A percentile compares a stretch with the other conserved stretches of the same genome.
Conservation (phyloP, 2,888 invertebrate genomes). For the Cybosia mesomella region DNA sequence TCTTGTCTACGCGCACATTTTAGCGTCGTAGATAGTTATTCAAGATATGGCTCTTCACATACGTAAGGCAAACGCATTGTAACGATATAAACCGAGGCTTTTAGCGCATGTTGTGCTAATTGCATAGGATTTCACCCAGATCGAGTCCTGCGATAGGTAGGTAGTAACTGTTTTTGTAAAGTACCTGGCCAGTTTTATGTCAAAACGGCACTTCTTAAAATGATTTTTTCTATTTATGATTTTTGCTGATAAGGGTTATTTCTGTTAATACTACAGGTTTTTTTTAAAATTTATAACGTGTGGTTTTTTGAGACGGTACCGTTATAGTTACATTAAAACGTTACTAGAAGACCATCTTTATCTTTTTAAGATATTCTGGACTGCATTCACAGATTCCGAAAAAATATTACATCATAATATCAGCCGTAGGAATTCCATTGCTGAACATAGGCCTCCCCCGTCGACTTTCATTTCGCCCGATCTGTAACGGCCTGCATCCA, state of each 20-base stretch:
- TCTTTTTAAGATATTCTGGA: too few relatives aligned
- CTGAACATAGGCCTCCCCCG: too few relatives aligned
- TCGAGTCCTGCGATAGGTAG: slow-evolving; percentile 48
- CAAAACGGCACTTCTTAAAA: neutral
- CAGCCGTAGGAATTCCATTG: too few relatives aligned
- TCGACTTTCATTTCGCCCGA: too few relatives aligned
- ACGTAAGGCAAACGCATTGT: slow-evolving; percentile 48
- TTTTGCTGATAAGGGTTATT: neutral
- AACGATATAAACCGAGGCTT: slow-evolving; percentile 60
- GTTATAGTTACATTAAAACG: too few relatives aligned
- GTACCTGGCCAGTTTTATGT: slow-evolving; percentile 1
- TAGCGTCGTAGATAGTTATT: slow-evolving; percentile 41
- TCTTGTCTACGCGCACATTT: slow-evolving; percentile 28
- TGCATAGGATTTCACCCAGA: slow-evolving; percentile 58
- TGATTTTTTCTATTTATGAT: neutral
- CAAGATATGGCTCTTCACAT: slow-evolving; percentile 54
- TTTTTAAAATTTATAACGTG: too few relatives aligned
- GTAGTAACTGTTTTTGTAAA: slow-evolving; percentile 49
- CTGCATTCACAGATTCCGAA: too few relatives aligned
- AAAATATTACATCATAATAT: too few relatives aligned
- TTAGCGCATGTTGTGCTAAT: slow-evolving; percentile 62
- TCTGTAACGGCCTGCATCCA: too few relatives aligned
- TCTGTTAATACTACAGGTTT: too few relatives aligned
- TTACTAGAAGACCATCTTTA: too few relatives aligned
- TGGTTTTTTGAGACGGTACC: too few relatives aligned